Conservation (phyloP, 2,113 vertebrate genomes). For the Hydrochoerus hydrochaeris region DNA sequence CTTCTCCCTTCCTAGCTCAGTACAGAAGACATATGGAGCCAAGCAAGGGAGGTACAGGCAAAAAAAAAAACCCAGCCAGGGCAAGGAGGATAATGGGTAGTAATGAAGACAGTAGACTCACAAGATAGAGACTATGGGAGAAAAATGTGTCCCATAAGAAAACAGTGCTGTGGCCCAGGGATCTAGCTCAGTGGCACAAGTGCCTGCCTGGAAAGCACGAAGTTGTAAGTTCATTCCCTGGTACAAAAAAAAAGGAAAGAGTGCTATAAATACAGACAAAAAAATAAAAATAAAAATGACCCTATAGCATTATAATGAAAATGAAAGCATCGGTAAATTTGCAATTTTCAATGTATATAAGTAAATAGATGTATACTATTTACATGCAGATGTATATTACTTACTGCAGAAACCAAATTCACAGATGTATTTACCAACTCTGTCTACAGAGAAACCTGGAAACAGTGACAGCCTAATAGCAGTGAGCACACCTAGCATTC, state of each 20-base stretch:
- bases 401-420: not conserved
- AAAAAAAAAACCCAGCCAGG: not conserved
- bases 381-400: not conserved
- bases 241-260: no score
- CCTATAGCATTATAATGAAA: not conserved
- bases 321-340: not conserved
- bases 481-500: not conserved
- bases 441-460: not conserved
- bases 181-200: no score
- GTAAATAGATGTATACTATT: not conserved
- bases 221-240: no score
- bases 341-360: not conserved
- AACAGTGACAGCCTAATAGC: not conserved
- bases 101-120: not conserved
- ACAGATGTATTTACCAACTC: not conserved
- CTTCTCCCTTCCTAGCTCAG: not conserved
- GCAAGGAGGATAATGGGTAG: not conserved
- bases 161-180: not conserved
- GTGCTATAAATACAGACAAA: not conserved
- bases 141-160: not conserved
- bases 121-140: not conserved
- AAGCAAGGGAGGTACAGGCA: not conserved
- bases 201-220: no score
- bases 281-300: not conserved
- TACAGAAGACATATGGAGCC: not conserved